A percentile compares a stretch with the other conserved stretches of the same genome.
Conservation (phyloP, 1,140 invertebrate species). For the Atta colombica region DNA sequence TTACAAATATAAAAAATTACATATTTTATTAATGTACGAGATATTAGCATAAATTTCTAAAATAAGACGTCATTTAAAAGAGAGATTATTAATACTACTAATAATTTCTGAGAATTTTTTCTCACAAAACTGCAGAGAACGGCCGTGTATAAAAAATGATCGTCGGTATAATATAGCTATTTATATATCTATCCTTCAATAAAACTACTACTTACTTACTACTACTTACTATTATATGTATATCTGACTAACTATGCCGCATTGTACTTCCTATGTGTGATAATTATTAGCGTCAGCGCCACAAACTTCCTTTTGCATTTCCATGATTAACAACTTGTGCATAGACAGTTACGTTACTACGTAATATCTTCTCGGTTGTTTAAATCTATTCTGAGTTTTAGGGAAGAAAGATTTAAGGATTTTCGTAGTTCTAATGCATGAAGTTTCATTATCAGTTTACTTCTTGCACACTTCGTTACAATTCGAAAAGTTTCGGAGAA, state of each 20-base stretch:
- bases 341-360: neutral
- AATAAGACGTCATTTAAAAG: neutral
- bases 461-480: neutral
- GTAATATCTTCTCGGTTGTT: neutral
- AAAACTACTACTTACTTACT: slow-evolving; percentile 12
- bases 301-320: slow-evolving; percentile 36
- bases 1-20: neutral
- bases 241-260: slow-evolving; percentile 13
- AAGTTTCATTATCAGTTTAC: neutral
- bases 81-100: neutral
- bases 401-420: neutral
- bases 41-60: neutral
- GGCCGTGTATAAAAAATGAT: neutral
- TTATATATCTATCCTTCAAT: neutral
- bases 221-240: slow-evolving; percentile 13
- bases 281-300: slow-evolving; percentile 50
- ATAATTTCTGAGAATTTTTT: neutral
- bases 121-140: neutral
- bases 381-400: neutral
- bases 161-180: slow-evolving; percentile 26
- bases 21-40: neutral
- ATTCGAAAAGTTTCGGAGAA: slow-evolving; percentile 4
- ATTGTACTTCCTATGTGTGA: slow-evolving; percentile 8
- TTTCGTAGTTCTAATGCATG: neutral
- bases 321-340: slow-evolving; percentile 3